Base-by-base conservation (phyloP, 2,113 vertebrate genomes). In the Sinocyclocheilus maitianheensis region DNA sequence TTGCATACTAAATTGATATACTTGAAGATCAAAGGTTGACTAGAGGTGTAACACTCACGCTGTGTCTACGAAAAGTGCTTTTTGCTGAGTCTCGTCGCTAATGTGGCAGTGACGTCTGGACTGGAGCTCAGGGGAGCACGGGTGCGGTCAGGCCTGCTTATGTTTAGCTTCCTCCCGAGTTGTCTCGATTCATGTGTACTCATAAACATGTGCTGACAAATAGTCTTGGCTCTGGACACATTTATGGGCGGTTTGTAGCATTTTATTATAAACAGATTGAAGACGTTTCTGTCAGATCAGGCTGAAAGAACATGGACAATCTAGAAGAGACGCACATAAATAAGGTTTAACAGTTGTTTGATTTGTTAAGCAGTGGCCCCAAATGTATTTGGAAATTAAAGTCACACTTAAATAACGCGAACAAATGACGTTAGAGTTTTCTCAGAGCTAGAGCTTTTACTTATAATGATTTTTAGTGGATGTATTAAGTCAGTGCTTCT, bases 141-240 rank as follows among this genome's bases (percentile, higher is more conserved):
- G 43, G 72, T 51, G 78, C 37, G 60, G 60, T 67, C 4, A 14
- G 60, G 84, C 74, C 77, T 80, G 76, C 81, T 77, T 85, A 77
- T 79, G 72, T 88, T 90, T 88, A 76, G 77, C 76, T 81, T 88
- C 85, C 83, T 79, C 74, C 79, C 76, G 87, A 90, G 85, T 80
- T 88, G 85, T 90, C 83, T 60, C 74, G 46, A 87, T 84, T 46
- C 40, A 43, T 87, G 87, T 89, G 90, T 87, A 82, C 83, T 89
- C 84, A 71, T 84, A 83, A 91, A 84, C 90, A 88, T 89, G 85
- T 89, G 85, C 88, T 90, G 90, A 90, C 89, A 90, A 91, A 90
- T 90, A 90, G 85, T 83, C 30, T 83, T 78, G 34, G 87, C 85
- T 81, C 89, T 83, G 86, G 82, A 90, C 83, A 87, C 63, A 75